phyloP scores from a whole-genome alignment of 37 sponge, comb jelly and placozoan species.

The Ephydatia muelleri region DNA sequence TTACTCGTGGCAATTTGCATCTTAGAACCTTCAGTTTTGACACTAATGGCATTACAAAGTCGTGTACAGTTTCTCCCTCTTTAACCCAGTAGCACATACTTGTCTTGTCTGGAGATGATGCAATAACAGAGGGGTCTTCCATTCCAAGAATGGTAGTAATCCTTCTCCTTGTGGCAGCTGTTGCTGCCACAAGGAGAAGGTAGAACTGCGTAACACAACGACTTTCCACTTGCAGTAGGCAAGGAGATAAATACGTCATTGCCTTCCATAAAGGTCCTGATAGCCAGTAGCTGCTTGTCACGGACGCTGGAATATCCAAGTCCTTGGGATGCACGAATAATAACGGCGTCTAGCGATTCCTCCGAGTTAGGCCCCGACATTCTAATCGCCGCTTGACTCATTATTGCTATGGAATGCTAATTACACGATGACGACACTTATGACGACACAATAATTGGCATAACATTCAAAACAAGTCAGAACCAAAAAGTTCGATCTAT shows the following conservation, averaged over 20 bases:
- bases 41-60: conserved; percentile 11
- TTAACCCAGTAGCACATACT: conserved; percentile 17
- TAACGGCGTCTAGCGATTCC: neutral
- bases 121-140: conserved; percentile 11
- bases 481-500: neutral
- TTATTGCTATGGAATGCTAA: neutral
- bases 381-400: neutral
- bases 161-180: neutral
- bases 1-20: neutral
- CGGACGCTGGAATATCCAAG: neutral
- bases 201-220: conserved; percentile 13
- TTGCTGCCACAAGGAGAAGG: conserved; percentile 4
- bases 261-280: conserved; percentile 7
- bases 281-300: conserved; percentile 1
- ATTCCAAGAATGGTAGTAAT: conserved; percentile 3
- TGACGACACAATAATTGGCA: no score
- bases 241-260: conserved; percentile 22
- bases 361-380: neutral
- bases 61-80: neutral
- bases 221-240: conserved; percentile 36
- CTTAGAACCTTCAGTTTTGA: neutral
- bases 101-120: conserved; percentile 9
- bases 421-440: neutral
- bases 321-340: neutral
- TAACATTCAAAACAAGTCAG: neutral